phyloP scores from a whole-genome alignment of 1,140 invertebrate genomes.

The Musca domestica region DNA sequence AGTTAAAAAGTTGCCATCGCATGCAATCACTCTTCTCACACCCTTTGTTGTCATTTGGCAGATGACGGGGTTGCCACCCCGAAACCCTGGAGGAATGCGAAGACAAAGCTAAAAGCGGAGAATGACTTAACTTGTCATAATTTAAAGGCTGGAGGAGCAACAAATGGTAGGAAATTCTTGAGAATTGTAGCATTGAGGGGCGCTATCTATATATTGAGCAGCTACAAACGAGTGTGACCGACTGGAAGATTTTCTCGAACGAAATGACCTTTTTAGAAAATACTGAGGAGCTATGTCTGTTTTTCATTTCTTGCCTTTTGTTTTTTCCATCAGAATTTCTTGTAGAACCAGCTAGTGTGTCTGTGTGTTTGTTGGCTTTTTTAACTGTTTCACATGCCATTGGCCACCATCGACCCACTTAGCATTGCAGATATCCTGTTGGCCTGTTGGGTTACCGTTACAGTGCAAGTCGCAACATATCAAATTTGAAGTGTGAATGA shows the following conservation, averaged over 20 bases:
- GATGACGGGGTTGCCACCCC: no score
- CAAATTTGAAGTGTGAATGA: constrained; percentile 20
- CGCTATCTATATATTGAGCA: no score
- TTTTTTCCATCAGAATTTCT: neutral
- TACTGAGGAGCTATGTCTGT: neutral
- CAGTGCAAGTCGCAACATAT: constrained; percentile 1
- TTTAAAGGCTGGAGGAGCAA: constrained; percentile 21
- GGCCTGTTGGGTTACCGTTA: constrained; percentile 20
- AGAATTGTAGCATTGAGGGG: neutral
- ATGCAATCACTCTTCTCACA: no score
- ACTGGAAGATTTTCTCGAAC: no score
- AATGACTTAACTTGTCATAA: constrained; percentile 18
- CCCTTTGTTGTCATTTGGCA: no score
- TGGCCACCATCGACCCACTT: constrained; percentile 19
- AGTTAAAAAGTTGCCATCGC: neutral
- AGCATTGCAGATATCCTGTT: constrained; percentile 22
- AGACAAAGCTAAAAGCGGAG: neutral
- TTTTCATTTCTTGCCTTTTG: neutral
- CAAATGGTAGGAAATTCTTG: constrained; percentile 11
- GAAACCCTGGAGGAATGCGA: neutral
- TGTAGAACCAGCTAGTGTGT: no score
- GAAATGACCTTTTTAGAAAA: no score
- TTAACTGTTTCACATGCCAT: constrained; percentile 15
- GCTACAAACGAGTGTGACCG: neutral
- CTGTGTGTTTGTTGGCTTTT: neutral